phyloP scores from a whole-genome alignment of 2,888 invertebrate genomes.

The Cephus pulcher region DNA sequence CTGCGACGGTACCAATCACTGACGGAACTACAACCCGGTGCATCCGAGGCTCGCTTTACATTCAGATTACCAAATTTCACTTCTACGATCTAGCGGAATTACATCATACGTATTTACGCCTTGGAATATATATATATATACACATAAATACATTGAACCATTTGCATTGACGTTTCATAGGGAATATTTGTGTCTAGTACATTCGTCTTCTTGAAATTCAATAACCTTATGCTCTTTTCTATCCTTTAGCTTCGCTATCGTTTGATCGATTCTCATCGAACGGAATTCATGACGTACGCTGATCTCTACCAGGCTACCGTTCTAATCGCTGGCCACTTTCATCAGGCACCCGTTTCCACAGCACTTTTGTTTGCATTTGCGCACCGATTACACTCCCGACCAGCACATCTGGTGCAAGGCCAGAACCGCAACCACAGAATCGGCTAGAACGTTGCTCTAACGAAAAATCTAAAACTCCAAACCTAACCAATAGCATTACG shows the following conservation, averaged over 20 bases:
- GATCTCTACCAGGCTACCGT: background rate
- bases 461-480: background rate
- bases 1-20: slow-evolving; percentile 37
- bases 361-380: background rate
- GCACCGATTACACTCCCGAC: background rate
- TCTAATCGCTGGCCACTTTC: background rate
- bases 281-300: background rate
- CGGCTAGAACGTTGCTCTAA: background rate
- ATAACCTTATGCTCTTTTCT: background rate
- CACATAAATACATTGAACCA: background rate
- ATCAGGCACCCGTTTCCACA: background rate
- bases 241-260: background rate
- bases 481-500: background rate
- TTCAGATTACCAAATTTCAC: background rate
- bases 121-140: background rate
- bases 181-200: background rate
- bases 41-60: slow-evolving; percentile 19
- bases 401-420: background rate
- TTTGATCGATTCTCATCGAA: background rate
- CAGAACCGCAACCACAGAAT: background rate
- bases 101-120: background rate
- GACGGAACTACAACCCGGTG: slow-evolving; percentile 39
- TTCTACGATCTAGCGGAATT: background rate
- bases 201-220: background rate
- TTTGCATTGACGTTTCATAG: background rate